These are phyloP conservation scores for Crossaster papposus DNA, from an alignment of 53 echinoderm and acorn worm species.

Conservation along the genomic window DNA sequence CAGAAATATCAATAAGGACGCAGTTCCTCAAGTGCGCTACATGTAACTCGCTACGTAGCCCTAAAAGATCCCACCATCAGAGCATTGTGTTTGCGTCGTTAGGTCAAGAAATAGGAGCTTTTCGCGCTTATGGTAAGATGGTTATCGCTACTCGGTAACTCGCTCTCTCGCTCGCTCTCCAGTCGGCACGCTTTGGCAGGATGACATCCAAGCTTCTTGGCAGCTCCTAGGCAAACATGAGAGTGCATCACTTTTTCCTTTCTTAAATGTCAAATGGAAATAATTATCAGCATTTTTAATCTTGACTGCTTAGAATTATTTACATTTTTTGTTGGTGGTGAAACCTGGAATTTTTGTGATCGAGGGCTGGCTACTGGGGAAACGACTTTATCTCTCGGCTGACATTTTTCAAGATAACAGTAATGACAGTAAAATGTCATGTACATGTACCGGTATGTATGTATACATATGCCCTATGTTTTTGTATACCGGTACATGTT, in stretches of 20 bases:
- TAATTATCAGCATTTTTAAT: constrained; percentile 22
- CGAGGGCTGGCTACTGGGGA: neutral
- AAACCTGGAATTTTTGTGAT: neutral
- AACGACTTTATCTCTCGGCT: neutral
- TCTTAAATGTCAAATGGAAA: neutral
- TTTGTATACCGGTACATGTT: neutral
- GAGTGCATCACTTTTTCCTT: constrained; percentile 41
- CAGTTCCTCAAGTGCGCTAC: constrained; percentile 15
- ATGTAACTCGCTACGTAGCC: constrained; percentile 6
- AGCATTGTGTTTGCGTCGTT: constrained; percentile 8
- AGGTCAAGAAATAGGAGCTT: constrained; percentile 28
- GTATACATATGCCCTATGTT: neutral
- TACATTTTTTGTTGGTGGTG: neutral
- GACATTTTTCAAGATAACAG: neutral
- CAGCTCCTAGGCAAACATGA: constrained; percentile 10
- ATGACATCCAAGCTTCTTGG: neutral
- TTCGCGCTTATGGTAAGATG: constrained; percentile 19
- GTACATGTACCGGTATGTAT: neutral
- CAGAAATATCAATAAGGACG: constrained; percentile 32
- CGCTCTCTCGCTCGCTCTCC: neutral
- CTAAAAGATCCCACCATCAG: neutral
- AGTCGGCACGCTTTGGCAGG: constrained; percentile 23
- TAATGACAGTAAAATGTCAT: neutral
- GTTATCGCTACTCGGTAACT: neutral
- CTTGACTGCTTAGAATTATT: neutral